A percentile compares a stretch with the other conserved stretches of the same genome.
Conservation (phyloP, 2,888 invertebrate species). For the Linnaemya vulpina region DNA sequence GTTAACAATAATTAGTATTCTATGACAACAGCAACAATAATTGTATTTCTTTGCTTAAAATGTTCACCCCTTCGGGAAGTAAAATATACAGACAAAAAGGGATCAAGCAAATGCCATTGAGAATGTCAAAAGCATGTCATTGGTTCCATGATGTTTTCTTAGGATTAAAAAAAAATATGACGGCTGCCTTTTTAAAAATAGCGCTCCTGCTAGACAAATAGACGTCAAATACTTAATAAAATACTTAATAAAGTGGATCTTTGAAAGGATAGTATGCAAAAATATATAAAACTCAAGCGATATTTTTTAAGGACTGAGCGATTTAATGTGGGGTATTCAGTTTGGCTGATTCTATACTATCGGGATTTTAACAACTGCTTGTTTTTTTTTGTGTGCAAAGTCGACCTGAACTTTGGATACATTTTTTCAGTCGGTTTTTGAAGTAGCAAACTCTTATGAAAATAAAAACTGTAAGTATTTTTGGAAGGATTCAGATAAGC, state of each 20-base stretch:
- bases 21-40: conserved; percentile 49
- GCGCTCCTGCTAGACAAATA: conserved; percentile 59
- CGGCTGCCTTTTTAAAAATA: conserved; percentile 42
- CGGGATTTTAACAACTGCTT: no score
- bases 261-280: not conserved
- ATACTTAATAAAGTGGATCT: not conserved
- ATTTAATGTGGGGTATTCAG: no score
- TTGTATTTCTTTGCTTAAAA: conserved; percentile 10
- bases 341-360: no score
- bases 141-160: conserved; percentile 62
- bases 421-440: no score
- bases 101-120: conserved; percentile 65
- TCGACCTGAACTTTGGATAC: no score
- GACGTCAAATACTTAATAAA: conserved; percentile 47
- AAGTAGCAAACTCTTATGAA: no score
- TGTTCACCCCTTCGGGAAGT: conserved; percentile 52
- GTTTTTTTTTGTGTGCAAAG: no score
- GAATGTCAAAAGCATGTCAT: conserved; percentile 69
- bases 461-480: no score
- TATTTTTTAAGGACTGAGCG: not conserved
- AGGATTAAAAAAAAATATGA: conserved; percentile 65
- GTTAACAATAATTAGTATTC: conserved; percentile 67
- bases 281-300: no score
- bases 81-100: conserved; percentile 21
- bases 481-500: no score